Conservation (phyloP, 2,797 vertebrate species). For the Cyprinella venusta region DNA sequence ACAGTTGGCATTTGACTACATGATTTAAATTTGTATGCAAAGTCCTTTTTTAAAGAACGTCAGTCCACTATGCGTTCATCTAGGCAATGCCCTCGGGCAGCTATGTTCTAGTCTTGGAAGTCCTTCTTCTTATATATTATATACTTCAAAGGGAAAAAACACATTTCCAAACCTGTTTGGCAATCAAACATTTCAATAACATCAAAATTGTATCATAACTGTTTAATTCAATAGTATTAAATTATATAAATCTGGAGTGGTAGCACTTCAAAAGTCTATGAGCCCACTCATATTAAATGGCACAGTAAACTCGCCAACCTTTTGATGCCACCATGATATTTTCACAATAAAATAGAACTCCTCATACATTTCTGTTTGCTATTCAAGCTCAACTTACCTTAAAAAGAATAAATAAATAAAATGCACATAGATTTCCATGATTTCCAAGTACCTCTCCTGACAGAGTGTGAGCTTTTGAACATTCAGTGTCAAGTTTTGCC, state of each 20-base stretch:
- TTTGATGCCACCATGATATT: constrained; percentile 28
- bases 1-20: constrained; percentile 18
- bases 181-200: not conserved
- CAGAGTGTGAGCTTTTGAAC: not conserved
- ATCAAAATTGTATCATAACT: not conserved
- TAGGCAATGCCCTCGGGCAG: not conserved
- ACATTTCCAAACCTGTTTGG: not conserved
- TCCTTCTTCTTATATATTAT: not conserved
- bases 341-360: constrained; percentile 40
- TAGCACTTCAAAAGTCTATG: constrained; percentile 52
- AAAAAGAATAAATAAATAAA: not conserved
- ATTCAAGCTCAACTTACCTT: constrained; percentile 36
- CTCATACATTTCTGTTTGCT: not conserved
- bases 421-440: not conserved
- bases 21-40: constrained; percentile 51
- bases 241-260: not conserved
- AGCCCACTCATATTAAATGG: constrained; percentile 64
- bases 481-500: not conserved
- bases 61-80: not conserved
- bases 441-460: not conserved
- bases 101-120: not conserved
- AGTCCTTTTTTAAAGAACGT: constrained; percentile 18
- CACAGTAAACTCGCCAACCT: not conserved
- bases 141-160: not conserved
- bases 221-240: no score